Evolutionary conservation across 2,113 vertebrate species (phyloP), one percentile per base, ranked within the genome.

Genomic region (Elgaria multicarinata): DNA sequence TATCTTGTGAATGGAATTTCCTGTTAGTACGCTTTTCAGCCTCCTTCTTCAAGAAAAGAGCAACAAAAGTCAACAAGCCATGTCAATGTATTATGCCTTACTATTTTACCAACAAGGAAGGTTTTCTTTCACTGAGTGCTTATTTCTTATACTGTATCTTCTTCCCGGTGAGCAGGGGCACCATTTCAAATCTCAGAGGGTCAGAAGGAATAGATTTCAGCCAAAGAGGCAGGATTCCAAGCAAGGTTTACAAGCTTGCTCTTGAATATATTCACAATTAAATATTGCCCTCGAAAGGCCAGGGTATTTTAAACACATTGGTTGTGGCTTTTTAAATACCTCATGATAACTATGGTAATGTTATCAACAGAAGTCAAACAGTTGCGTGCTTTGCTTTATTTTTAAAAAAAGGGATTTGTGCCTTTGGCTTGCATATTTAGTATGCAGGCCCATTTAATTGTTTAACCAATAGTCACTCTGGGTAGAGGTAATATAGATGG

Each of bases 1-100:
- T 97, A 97, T 98, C 97, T 97, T 94, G 84, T 84, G 93, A 96
- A 93, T 94, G 96, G 96, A 97, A 97, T 97, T 97, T 98, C 97
- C 97, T 97, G 97, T 97, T 97, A 95, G 95, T 85, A 93, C 90
- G 93, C n/a, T 94, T 95, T 96, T 90, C 90, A 94, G 92, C 71
- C 93, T 95, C 92, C 95, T 96, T 97, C 94, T 94, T 96, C 94
- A 93, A 89, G 85, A 89, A 53, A 66, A 74, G 71, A 74, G 86
- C 86, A 96, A 94, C 93, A 94, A 96, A 96, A 87, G 94, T 96
- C 97, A 95, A 96, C 93, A 95, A 95, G 94, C 93, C 94, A 90
- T 90, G 78, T 85, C 86, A 90, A 91, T 53, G 88, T 87, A 83
- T 90, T 91, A 1, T 83, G 36, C 90, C 92, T 93, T 90, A 93